A percentile compares a stretch with the other conserved stretches of the same genome.
Conservation (phyloP, 1,140 invertebrate species). For the Drosophila neocordata region DNA sequence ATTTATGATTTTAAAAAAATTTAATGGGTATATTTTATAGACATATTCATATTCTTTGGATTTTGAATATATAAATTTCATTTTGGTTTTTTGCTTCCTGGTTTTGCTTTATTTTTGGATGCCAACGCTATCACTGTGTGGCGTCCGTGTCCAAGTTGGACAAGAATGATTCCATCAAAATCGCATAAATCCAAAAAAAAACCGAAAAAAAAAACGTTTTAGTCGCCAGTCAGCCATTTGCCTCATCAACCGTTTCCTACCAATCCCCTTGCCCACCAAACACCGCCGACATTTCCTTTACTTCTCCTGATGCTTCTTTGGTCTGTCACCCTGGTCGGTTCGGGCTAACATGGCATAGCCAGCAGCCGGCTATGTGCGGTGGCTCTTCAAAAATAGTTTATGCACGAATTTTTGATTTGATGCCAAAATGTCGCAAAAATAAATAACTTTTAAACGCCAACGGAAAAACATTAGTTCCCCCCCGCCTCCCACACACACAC, state of each 20-base stretch:
- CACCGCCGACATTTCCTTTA: background rate
- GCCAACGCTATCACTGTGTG: slow-evolving; percentile 33
- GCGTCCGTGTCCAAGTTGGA: slow-evolving; percentile 33
- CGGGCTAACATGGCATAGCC: slow-evolving; percentile 14
- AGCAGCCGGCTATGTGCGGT: background rate
- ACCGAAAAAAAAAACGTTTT: slow-evolving; percentile 53
- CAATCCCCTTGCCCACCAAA: background rate
- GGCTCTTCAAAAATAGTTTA: slow-evolving; percentile 75
- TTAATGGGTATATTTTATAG: background rate
- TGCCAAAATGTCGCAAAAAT: slow-evolving; percentile 74
- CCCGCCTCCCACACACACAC: no score
- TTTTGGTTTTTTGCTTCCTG: slow-evolving; percentile 24
- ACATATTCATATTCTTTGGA: slow-evolving; percentile 6
- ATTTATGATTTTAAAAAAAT: no score
- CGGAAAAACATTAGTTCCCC: slow-evolving; percentile 18
- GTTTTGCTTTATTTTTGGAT: slow-evolving; percentile 65
- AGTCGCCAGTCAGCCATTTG: slow-evolving; percentile 53
- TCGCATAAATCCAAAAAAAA: slow-evolving; percentile 79
- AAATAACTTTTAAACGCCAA: slow-evolving; percentile 60
- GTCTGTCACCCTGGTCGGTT: slow-evolving; percentile 12
- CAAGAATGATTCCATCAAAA: slow-evolving; percentile 75
- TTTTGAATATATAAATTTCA: background rate
- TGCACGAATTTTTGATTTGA: slow-evolving; percentile 77
- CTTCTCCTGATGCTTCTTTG: background rate
- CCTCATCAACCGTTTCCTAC: no score